These are phyloP conservation scores for Oriolus oriolus DNA, from an alignment of 2,113 vertebrate genomes.

Conservation along the genomic window DNA sequence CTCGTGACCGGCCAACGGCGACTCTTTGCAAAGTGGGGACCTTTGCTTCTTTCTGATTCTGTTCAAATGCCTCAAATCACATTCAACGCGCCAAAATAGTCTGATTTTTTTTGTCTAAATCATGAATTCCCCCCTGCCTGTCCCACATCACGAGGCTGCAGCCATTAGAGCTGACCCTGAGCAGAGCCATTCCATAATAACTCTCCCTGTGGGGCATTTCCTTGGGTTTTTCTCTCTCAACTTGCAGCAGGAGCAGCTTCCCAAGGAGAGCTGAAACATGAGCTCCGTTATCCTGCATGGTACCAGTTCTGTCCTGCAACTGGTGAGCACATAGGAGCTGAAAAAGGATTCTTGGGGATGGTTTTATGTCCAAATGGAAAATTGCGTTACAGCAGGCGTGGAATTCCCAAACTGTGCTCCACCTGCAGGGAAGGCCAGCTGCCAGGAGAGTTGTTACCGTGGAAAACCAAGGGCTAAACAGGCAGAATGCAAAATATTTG, in stretches of 20 bases:
- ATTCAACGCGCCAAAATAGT: not conserved
- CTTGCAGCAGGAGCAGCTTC: not conserved
- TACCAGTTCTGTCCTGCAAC: not conserved
- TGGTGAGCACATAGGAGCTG: not conserved
- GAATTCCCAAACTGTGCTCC: not conserved
- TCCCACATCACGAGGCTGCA: not conserved
- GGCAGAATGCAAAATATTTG: not conserved
- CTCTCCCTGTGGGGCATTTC: not conserved
- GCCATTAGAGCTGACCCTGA: not conserved
- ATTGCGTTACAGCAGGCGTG: not conserved
- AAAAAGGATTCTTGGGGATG: not conserved
- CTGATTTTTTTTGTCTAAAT: not conserved
- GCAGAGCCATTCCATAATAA: not conserved
- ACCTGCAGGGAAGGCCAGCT: not conserved
- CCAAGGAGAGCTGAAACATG: not conserved
- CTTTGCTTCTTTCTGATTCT: not conserved
- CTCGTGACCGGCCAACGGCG: rapidly evolving
- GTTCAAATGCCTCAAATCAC: not conserved
- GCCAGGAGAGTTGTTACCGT: not conserved
- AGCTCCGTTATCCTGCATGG: not conserved
- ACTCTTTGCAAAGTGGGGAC: not conserved
- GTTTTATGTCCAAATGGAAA: not conserved
- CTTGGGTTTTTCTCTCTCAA: not conserved
- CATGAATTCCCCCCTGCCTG: not conserved
- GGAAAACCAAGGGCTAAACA: not conserved